Evolutionary conservation across 2,113 vertebrate genomes (phyloP).

Genomic region (Sclerurus mexicanus): DNA sequence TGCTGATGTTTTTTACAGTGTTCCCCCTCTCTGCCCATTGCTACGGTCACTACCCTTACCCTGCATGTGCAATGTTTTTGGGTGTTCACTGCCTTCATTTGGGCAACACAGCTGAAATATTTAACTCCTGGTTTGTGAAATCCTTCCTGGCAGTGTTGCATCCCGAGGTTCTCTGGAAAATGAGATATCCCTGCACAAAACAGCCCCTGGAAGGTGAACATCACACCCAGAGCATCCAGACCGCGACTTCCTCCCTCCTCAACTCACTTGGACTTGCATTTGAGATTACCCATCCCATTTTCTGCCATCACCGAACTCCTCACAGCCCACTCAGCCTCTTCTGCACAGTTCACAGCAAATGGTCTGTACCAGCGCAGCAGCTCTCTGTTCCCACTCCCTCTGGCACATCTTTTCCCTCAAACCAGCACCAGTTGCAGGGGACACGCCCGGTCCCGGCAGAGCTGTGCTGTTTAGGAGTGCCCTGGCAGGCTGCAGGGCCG

Average conservation of each 20-base stretch:
- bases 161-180: neutral
- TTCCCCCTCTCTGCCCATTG: neutral
- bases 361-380: neutral
- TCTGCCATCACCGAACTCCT: neutral
- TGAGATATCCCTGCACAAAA: neutral
- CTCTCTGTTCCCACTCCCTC: neutral
- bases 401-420: neutral
- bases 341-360: rapidly evolving
- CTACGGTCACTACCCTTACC: neutral
- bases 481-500: neutral
- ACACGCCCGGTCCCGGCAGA: neutral
- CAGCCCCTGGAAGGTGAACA: neutral
- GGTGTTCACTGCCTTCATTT: neutral
- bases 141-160: rapidly evolving
- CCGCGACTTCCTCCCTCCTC: rapidly evolving
- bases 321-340: neutral
- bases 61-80: neutral
- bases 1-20: neutral
- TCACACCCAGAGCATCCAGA: neutral
- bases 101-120: neutral
- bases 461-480: neutral
- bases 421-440: neutral
- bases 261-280: neutral
- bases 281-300: neutral
- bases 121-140: neutral